These are phyloP conservation scores for Erethizon dorsatum DNA, from an alignment of 2,797 vertebrate genomes.

Conservation along the genomic window DNA sequence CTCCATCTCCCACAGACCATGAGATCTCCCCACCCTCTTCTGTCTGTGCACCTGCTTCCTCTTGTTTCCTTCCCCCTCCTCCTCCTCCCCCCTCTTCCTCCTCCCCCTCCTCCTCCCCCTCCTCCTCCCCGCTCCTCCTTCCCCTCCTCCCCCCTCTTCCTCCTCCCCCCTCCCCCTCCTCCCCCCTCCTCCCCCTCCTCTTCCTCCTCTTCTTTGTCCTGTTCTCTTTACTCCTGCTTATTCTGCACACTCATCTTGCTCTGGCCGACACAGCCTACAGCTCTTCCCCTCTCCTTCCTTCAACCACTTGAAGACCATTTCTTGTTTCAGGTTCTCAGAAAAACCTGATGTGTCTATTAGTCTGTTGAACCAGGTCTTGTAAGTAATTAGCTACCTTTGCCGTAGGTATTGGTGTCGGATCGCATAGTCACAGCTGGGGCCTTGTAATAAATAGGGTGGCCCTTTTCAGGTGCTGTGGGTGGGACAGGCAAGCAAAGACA, in stretches of 20 bases:
- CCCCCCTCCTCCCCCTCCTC: not conserved
- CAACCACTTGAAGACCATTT: not conserved
- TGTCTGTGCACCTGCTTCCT: not conserved
- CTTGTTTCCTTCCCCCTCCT: too few species aligned
- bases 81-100: too few species aligned
- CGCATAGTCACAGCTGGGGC: not conserved
- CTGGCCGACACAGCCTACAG: not conserved
- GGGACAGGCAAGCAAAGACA: not conserved
- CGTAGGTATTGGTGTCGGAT: not conserved
- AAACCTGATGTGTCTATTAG: not conserved
- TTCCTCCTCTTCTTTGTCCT: not conserved
- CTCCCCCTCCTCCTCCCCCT: too few species aligned
- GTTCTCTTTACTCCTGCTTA: not conserved
- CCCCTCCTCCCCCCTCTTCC: not conserved
- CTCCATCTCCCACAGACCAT: not conserved
- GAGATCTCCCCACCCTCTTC: not conserved
- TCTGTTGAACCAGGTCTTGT: not conserved
- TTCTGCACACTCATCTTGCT: not conserved
- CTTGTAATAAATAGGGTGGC: not conserved
- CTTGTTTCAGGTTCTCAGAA: conserved; percentile 51
- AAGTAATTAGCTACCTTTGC: not conserved
- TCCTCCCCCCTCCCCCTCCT: not conserved
- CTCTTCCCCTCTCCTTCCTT: not conserved
- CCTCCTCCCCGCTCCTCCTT: not conserved
- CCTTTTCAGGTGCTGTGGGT: not conserved